A percentile compares a stretch with the other conserved stretches of the same genome.
These are phyloP conservation scores for Cepaea hortensis DNA, from an alignment of 2,888 invertebrate genomes.

Conservation along the genomic window DNA sequence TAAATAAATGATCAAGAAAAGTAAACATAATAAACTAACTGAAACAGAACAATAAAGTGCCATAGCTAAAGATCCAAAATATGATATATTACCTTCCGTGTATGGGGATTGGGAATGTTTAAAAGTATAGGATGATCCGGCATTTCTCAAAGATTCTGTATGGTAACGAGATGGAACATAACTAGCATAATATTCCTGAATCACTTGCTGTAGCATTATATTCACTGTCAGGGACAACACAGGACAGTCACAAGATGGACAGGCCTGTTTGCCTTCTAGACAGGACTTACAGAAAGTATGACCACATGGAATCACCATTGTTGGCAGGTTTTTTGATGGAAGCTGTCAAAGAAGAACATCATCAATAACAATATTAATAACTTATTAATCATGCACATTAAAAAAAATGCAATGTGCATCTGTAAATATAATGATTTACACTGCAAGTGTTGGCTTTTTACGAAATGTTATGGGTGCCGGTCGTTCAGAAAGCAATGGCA, in stretches of 20 bases:
- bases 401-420: no score
- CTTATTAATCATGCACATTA: not conserved
- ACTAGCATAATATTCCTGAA: conserved; percentile 49
- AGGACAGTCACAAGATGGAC: conserved; percentile 45
- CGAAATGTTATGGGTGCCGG: no score
- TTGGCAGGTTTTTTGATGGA: conserved; percentile 42
- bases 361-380: not conserved
- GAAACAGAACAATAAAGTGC: not conserved
- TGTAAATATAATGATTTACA: not conserved
- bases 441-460: no score
- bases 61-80: not conserved
- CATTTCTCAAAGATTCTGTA: not conserved
- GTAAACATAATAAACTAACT: not conserved
- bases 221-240: conserved; percentile 50
- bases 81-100: conserved; percentile 13
- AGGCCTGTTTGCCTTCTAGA: conserved; percentile 35
- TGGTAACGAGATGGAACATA: not conserved
- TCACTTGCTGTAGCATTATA: conserved; percentile 53
- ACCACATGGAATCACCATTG: conserved; percentile 52
- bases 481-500: no score
- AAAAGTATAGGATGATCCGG: not conserved
- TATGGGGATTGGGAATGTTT: not conserved
- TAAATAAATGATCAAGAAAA: no score
- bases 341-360: conserved; percentile 32
- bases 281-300: conserved; percentile 52